Evolutionary conservation across 30 jellyfish, hydroid and myxozoan species (phyloP).

Genomic region (Cassiopea xamachana): DNA sequence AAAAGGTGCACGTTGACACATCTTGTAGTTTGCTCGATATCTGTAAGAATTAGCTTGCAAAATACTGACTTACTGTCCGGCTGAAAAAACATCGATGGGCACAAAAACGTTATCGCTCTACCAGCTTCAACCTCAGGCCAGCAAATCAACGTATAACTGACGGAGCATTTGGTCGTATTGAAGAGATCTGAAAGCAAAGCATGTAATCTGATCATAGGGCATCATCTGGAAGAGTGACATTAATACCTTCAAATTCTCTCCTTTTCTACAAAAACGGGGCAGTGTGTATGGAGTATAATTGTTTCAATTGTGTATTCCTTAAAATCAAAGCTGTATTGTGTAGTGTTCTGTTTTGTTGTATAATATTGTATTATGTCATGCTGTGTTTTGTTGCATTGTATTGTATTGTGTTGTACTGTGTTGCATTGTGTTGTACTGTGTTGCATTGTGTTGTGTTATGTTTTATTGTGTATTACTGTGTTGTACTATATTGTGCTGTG

Average conservation of each 20-base stretch:
- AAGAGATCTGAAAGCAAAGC: slow-evolving; percentile 16
- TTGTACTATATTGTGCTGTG: no score
- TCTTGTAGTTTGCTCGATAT: not conserved
- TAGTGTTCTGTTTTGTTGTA: no score
- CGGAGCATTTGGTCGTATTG: slow-evolving; percentile 32
- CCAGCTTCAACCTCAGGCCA: slow-evolving; percentile 56
- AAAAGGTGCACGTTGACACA: no score
- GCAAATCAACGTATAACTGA: slow-evolving; percentile 41
- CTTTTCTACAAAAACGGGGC: no score
- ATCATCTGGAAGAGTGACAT: no score
- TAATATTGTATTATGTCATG: no score
- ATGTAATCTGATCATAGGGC: not conserved
- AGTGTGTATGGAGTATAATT: not conserved
- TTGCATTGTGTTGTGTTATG: no score
- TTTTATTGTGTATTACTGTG: no score
- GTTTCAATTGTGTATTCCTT: not conserved
- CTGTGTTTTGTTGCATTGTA: no score
- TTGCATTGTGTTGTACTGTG: no score
- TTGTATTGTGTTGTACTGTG: no score
- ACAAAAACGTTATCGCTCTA: slow-evolving; percentile 9
- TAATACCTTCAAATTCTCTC: no score
- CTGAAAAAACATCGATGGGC: slow-evolving; percentile 40
- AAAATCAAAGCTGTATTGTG: not conserved
- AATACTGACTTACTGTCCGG: slow-evolving; percentile 42
- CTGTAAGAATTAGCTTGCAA: not conserved